Evolutionary conservation across 2,888 invertebrate species (phyloP).

Genomic region (Papilio demoleus): DNA sequence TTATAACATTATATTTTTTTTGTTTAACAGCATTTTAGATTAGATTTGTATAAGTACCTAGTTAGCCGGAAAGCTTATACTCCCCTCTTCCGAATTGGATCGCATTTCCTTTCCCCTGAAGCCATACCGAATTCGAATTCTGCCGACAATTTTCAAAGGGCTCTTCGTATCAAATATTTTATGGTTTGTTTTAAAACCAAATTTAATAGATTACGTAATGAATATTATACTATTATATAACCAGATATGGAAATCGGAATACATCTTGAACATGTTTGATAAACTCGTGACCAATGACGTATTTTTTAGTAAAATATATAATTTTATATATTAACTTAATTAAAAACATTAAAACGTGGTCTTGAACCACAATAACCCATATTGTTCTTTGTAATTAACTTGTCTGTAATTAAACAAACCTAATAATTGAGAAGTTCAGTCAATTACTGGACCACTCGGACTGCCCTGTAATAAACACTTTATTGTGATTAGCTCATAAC

Average conservation of each 20-base stretch:
- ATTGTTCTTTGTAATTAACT: not conserved
- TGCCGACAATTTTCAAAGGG: not conserved
- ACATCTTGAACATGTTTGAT: not conserved
- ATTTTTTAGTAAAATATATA: not conserved
- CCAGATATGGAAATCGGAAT: too few species aligned
- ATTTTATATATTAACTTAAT: not conserved
- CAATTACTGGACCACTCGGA: not conserved
- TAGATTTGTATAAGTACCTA: not conserved
- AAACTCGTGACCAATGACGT: not conserved
- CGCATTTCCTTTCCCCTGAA: slow-evolving; percentile 15
- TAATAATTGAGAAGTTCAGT: slow-evolving; percentile 1
- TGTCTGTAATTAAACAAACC: slow-evolving; percentile 3
- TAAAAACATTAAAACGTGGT: not conserved
- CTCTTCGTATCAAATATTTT: not conserved
- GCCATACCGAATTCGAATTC: slow-evolving; percentile 3
- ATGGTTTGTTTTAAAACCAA: too few species aligned
- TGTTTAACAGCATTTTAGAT: too few species aligned
- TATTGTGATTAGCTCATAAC: slow-evolving; percentile 23
- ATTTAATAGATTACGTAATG: not conserved
- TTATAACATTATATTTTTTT: too few species aligned
- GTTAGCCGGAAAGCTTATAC: not conserved
- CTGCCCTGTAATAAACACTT: slow-evolving; percentile 14
- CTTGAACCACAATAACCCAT: not conserved
- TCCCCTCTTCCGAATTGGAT: not conserved
- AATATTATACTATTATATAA: too few species aligned